A percentile compares a stretch with the other conserved stretches of the same genome.
These are phyloP conservation scores for Zapus hudsonius DNA, from an alignment of 2,113 vertebrate species.

Conservation along the genomic window DNA sequence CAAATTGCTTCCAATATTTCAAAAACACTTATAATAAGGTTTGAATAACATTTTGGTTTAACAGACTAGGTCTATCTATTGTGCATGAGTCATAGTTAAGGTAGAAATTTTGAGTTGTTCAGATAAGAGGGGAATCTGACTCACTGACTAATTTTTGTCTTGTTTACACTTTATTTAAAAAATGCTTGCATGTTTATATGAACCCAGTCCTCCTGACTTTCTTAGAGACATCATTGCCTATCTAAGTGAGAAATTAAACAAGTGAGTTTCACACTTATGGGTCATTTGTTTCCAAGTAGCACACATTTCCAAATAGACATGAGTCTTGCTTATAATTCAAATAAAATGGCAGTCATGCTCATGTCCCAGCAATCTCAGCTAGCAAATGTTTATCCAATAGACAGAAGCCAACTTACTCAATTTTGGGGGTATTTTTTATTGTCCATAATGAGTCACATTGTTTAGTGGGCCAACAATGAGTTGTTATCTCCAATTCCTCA, in stretches of 20 bases:
- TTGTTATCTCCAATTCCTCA: no score
- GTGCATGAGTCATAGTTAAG: neutral
- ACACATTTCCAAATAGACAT: slow-evolving; percentile 27
- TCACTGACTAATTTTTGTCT: slow-evolving; percentile 2
- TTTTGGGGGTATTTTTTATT: no score
- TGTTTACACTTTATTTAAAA: slow-evolving; percentile 28
- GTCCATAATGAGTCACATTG: no score
- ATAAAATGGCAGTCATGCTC: slow-evolving; percentile 17
- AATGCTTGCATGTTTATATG: slow-evolving; percentile 5
- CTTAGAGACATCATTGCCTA: slow-evolving; percentile 8
- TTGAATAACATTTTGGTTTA: neutral
- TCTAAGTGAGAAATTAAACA: slow-evolving; percentile 48
- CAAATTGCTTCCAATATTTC: neutral
- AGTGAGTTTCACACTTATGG: slow-evolving; percentile 44
- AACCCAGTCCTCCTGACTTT: slow-evolving; percentile 4
- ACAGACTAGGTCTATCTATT: neutral
- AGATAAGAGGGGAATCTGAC: neutral
- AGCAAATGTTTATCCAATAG: neutral
- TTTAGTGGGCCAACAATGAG: no score
- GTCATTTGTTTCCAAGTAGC: slow-evolving; percentile 42
- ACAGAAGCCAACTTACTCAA: no score
- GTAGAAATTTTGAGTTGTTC: slow-evolving; percentile 26
- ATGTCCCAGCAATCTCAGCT: neutral
- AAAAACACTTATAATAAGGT: neutral
- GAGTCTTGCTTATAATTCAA: slow-evolving; percentile 26